Conservation (phyloP, 2,113 vertebrate genomes). For the Hippopotamus amphibius region DNA sequence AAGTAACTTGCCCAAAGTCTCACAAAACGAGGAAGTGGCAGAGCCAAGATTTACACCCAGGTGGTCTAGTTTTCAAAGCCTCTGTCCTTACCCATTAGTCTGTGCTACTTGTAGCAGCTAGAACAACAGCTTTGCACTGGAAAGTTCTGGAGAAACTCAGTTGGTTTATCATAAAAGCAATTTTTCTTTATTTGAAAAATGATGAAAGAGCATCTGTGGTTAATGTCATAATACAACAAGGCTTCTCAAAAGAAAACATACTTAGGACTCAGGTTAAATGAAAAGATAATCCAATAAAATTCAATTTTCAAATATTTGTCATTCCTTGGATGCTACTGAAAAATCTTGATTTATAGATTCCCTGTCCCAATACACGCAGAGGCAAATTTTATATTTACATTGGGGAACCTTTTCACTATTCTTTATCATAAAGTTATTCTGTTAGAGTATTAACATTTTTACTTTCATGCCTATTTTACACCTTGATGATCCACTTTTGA, state of each 20-base stretch:
- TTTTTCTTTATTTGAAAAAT: neutral
- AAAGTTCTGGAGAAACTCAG: neutral
- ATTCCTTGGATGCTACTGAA: neutral
- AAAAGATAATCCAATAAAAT: slow-evolving; percentile 13
- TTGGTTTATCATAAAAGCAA: neutral
- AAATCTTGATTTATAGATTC: neutral
- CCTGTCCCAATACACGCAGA: neutral
- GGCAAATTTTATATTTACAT: neutral
- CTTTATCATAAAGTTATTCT: neutral
- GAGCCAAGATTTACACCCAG: neutral
- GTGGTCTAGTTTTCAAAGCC: neutral
- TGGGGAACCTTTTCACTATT: neutral
- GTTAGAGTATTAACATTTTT: neutral
- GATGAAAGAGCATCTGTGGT: neutral
- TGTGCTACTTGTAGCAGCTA: neutral
- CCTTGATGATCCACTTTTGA: neutral
- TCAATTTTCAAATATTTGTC: neutral
- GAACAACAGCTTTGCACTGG: neutral
- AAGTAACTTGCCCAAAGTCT: neutral
- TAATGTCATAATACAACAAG: neutral
- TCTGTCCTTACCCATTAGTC: neutral
- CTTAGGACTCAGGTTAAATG: neutral
- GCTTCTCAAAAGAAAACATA: neutral
- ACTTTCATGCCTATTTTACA: neutral
- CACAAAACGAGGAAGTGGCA: neutral